Percentiles rank a stretch among this genome's conserved stretches.
Conservation (phyloP, 2,888 invertebrate genomes). For the Sarcophaga rosellei region DNA sequence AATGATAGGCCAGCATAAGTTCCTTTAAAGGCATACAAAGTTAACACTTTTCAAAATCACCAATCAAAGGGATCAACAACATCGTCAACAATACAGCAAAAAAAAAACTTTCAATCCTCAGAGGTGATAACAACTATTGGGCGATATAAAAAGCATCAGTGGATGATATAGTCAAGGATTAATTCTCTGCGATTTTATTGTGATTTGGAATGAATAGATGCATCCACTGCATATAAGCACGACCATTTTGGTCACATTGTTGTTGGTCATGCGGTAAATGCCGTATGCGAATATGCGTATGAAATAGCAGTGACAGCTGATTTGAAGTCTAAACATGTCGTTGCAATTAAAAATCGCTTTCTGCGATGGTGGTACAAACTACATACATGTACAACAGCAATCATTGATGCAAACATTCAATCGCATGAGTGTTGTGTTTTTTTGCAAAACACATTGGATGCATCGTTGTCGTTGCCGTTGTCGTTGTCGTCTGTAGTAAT, state of each 20-base stretch:
- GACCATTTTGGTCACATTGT: constrained; percentile 42
- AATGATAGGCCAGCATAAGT: constrained; percentile 27
- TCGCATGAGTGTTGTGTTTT: too few species aligned
- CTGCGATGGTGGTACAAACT: constrained; percentile 72
- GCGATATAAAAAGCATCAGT: constrained; percentile 43
- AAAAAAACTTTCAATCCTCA: constrained; percentile 1
- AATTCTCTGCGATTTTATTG: background rate
- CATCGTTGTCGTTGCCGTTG: background rate
- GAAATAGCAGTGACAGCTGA: constrained; percentile 71
- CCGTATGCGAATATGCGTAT: constrained; percentile 32
- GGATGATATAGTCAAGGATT: constrained; percentile 24
- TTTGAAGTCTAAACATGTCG: constrained; percentile 78
- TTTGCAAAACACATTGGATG: too few species aligned
- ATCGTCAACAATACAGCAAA: background rate
- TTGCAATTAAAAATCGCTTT: constrained; percentile 80
- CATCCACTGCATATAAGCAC: constrained; percentile 39
- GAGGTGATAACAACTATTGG: constrained; percentile 22
- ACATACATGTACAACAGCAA: constrained; percentile 28
- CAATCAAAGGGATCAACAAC: constrained; percentile 54
- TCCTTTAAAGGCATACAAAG: constrained; percentile 46
- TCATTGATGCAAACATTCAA: background rate
- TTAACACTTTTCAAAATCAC: constrained; percentile 55
- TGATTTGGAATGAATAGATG: constrained; percentile 36
- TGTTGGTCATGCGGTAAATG: constrained; percentile 46
- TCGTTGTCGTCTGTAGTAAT: background rate